phyloP scores from a whole-genome alignment of 2,113 vertebrate species.

The Leptosomus discolor region DNA sequence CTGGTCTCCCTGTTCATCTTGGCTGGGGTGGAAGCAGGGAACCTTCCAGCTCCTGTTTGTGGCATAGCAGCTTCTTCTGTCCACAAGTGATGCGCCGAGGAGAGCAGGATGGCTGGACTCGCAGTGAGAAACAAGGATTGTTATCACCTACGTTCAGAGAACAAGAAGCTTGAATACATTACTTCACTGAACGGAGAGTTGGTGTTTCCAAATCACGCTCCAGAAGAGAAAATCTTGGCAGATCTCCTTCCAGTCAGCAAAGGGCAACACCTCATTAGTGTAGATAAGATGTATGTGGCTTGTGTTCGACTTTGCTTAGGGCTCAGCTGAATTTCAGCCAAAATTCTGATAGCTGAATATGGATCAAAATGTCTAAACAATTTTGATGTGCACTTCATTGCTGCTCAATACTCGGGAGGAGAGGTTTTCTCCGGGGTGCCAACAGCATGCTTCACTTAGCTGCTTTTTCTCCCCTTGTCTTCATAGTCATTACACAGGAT shows the following conservation, averaged over 20 bases:
- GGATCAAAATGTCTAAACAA: neutral
- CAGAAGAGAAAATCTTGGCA: neutral
- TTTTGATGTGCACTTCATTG: neutral
- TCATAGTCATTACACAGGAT: neutral
- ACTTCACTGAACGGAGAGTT: neutral
- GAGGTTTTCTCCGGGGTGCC: neutral
- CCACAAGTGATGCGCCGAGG: accelerated
- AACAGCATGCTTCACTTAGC: neutral
- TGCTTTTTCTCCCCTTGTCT: neutral
- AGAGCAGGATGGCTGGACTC: neutral
- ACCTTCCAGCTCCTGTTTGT: neutral
- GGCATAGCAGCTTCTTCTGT: neutral
- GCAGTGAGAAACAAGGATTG: neutral
- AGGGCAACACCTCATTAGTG: neutral
- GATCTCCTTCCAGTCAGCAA: neutral
- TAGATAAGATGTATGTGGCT: neutral
- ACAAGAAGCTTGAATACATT: neutral
- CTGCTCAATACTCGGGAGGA: neutral
- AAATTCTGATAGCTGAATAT: neutral
- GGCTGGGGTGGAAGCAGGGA: neutral
- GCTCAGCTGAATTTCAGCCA: neutral
- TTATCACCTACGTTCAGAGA: neutral
- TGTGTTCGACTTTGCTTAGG: neutral
- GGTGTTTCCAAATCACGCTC: neutral
- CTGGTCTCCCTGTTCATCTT: neutral